phyloP scores from a whole-genome alignment of 2,797 vertebrate genomes.

The Tarsius wallacei region DNA sequence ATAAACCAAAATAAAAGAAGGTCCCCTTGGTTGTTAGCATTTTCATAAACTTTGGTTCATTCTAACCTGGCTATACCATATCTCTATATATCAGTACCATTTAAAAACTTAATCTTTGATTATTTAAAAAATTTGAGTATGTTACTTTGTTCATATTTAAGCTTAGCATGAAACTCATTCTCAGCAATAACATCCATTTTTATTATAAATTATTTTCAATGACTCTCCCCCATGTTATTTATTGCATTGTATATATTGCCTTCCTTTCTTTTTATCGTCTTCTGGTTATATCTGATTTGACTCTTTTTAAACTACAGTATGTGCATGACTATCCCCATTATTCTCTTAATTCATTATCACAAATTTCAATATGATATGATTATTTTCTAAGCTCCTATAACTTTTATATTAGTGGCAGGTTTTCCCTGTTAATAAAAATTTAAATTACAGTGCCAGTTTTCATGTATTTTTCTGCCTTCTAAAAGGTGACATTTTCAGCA shows the following conservation, averaged over 20 bases:
- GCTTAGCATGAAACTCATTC: not conserved
- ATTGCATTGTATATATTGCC: not conserved
- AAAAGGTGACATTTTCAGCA: conserved; percentile 13
- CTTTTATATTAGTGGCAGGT: not conserved
- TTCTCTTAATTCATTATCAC: conserved; percentile 45
- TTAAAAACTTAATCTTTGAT: not conserved
- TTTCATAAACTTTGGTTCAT: not conserved
- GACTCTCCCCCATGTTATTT: not conserved
- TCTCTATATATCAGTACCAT: not conserved
- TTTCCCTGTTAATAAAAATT: conserved; percentile 28
- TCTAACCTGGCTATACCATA: not conserved
- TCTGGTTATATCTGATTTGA: not conserved
- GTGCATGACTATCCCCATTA: not conserved
- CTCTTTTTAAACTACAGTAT: not conserved
- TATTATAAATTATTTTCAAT: not conserved
- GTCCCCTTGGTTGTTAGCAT: not conserved
- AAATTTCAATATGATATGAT: conserved; percentile 11
- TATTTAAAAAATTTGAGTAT: not conserved
- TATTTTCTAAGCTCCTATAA: not conserved
- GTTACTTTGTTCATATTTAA: not conserved
- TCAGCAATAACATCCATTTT: not conserved
- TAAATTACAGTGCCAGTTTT: conserved; percentile 44
- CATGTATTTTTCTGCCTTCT: not conserved
- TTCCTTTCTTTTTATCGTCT: not conserved
- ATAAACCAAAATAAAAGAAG: not conserved